Conservation (phyloP, 2,797 vertebrate genomes). For the Pagetopsis macropterus region DNA sequence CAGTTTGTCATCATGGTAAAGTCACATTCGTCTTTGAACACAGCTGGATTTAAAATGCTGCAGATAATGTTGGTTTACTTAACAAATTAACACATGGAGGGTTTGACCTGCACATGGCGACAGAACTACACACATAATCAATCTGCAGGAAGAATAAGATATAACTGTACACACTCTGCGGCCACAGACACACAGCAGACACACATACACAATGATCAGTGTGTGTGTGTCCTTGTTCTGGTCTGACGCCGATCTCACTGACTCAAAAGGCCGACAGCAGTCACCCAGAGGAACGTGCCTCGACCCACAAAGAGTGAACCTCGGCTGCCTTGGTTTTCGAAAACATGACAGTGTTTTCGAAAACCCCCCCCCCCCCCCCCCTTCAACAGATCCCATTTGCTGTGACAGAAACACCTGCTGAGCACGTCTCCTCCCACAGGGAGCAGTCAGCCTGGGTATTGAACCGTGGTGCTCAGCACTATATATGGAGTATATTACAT, state of each 20-base stretch:
- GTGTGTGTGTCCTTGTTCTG: constrained; percentile 37
- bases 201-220: constrained; percentile 38
- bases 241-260: constrained; percentile 40
- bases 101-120: not conserved
- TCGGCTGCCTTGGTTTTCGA: not conserved
- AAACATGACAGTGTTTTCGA: too few relatives aligned
- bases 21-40: not conserved
- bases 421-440: not conserved
- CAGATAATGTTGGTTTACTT: not conserved
- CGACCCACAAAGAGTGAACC: constrained; percentile 24
- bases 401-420: not conserved
- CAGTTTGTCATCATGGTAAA: not conserved
- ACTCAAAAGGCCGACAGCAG: constrained; percentile 27
- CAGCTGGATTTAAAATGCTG: constrained; percentile 19
- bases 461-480: too few relatives aligned
- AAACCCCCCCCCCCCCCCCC: too few relatives aligned
- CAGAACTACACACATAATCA: constrained; percentile 7
- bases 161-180: constrained; percentile 17
- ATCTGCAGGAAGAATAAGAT: constrained; percentile 13
- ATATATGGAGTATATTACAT: too few relatives aligned
- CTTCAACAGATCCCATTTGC: not conserved
- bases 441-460: not conserved
- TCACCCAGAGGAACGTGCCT: constrained; percentile 29
- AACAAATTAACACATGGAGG: not conserved
- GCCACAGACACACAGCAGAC: constrained; percentile 13